phyloP scores from a whole-genome alignment of 2,888 invertebrate species.

The Crossocerus cetratus region DNA sequence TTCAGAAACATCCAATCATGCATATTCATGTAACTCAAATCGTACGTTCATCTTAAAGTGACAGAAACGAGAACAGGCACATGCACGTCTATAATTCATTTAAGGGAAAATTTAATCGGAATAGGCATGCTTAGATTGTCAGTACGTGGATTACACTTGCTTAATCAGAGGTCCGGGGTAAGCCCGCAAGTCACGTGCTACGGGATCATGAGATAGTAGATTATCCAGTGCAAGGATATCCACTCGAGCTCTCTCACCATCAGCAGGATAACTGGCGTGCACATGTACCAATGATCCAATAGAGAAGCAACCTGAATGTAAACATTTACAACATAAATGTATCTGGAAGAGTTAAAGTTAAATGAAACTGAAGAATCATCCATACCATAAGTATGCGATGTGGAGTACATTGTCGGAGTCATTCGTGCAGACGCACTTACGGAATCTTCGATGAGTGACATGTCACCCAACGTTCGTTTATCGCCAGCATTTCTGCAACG shows the following conservation, averaged over 20 bases:
- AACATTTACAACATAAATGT: slow-evolving; percentile 4
- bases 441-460: slow-evolving; percentile 79
- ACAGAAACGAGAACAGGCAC: not conserved
- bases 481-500: slow-evolving; percentile 75
- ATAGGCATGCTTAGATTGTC: slow-evolving; percentile 54
- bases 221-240: slow-evolving; percentile 84
- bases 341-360: not conserved
- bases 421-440: slow-evolving; percentile 83
- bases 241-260: slow-evolving; percentile 87
- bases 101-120: not conserved
- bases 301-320: slow-evolving; percentile 73
- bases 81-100: slow-evolving; percentile 25
- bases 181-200: slow-evolving; percentile 81
- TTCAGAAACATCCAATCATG: slow-evolving; percentile 27
- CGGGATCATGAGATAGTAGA: slow-evolving; percentile 80
- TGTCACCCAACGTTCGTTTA: slow-evolving; percentile 75
- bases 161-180: slow-evolving; percentile 91
- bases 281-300: slow-evolving; percentile 87
- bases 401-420: slow-evolving; percentile 90
- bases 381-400: slow-evolving; percentile 83
- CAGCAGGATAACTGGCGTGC: slow-evolving; percentile 87
- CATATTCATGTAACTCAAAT: slow-evolving; percentile 7
- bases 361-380: slow-evolving; percentile 9
- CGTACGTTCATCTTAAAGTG: not conserved
- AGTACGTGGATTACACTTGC: slow-evolving; percentile 73